Evolutionary conservation across 2,888 invertebrate species (phyloP), one percentile per base, ranked within the genome.

Genomic region (Acronicta psi): DNA sequence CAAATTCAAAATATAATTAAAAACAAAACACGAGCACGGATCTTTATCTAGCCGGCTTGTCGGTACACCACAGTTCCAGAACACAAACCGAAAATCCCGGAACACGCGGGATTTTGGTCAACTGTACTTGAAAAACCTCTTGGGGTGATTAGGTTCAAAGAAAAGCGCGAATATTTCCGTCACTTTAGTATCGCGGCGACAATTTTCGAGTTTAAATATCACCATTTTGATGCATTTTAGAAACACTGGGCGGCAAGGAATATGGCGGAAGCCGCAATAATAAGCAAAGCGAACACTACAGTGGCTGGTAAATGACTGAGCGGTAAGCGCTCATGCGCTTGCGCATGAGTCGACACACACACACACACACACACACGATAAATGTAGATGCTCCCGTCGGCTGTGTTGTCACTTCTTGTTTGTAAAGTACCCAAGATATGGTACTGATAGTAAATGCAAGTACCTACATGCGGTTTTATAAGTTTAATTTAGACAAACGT

Each of bases 181-280:
- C 76, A 89, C 87, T 82, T 87, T 89, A 53, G 84, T 89, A 62
- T 87, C 89, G 59, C 86, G 82, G 66, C 90, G 88, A 77, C 86
- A 86, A 77, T 88, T 91, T 81, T 86, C 82, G 31, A 90, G 84
- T 80, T 88, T 89, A 80, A 81, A 81, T 71, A 84, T 86, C 75
- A 90, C 87, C 94, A 94, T 94, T 89, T 90, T 94, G 88, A 92
- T 92, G 86, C 94, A 94, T 94, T 89, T 89, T 93, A 81, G 69
- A 69, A 37, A 49, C 36, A 66, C 59, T 42, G 57, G 41, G 41
- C n/a, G 62, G 18, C 47, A 67, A 67, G 29, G 16, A 66, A 75
- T 70, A 73, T 75, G 73, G 71, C 77, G 66, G 81, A 79, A 79
- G 79, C 78, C 77, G 51, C 61, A 73, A 40, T 7, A 53, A 44